A percentile compares a stretch with the other conserved stretches of the same genome.
Conservation (phyloP, 2,797 vertebrate species). For the Myotis myotis region DNA sequence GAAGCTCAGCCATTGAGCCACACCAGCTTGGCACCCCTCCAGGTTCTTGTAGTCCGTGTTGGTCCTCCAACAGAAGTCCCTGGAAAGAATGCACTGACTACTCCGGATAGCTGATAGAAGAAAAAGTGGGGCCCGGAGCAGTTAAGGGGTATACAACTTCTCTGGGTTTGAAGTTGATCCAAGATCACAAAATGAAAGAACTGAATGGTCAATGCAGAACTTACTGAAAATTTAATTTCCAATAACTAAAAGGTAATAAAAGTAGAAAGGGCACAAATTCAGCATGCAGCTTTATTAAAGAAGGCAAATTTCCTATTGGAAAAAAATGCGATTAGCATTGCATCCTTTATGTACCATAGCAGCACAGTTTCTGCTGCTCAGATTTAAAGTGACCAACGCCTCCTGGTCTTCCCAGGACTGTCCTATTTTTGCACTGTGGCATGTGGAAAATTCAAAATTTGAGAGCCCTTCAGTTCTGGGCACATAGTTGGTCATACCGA, state of each 20-base stretch:
- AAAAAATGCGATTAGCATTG: neutral
- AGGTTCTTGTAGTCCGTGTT: too few species aligned
- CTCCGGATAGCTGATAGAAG: neutral
- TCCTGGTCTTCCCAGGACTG: neutral
- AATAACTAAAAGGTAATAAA: neutral
- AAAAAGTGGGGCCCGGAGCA: neutral
- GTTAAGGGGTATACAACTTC: neutral
- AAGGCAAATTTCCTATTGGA: neutral
- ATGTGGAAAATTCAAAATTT: neutral
- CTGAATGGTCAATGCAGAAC: neutral
- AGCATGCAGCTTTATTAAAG: neutral
- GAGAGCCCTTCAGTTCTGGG: neutral
- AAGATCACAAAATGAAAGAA: neutral
- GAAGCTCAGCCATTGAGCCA: too few species aligned
- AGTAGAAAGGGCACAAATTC: neutral
- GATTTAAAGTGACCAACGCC: neutral
- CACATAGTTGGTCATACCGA: neutral
- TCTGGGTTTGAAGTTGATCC: neutral
- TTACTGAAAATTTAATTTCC: constrained; percentile 40
- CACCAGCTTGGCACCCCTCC: too few species aligned
- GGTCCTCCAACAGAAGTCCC: neutral
- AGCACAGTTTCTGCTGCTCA: neutral
- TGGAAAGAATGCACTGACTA: accelerated
- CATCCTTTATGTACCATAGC: neutral
- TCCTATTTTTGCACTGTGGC: neutral